Conservation (phyloP, 2,113 vertebrate genomes). For the Tyto alba region DNA sequence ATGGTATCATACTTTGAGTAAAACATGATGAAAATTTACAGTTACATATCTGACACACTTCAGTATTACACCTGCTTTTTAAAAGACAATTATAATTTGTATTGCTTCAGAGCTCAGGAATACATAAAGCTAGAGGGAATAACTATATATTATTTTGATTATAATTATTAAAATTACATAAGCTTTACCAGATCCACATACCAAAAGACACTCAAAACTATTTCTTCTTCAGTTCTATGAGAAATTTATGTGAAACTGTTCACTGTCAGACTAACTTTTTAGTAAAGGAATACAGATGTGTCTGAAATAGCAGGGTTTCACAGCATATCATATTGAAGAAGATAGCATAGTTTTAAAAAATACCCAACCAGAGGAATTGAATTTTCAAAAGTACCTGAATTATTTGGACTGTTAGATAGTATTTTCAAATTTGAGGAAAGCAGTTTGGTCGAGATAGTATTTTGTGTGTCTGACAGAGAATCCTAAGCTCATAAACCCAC, state of each 20-base stretch:
- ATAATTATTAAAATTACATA: background rate
- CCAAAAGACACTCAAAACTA: background rate
- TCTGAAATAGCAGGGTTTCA: background rate
- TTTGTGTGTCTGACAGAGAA: background rate
- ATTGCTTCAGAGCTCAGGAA: background rate
- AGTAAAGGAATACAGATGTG: background rate
- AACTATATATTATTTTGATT: background rate
- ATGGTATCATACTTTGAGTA: background rate
- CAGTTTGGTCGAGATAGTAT: background rate
- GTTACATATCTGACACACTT: background rate
- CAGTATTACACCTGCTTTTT: background rate
- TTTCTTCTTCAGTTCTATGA: background rate
- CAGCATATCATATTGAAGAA: background rate
- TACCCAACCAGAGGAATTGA: background rate
- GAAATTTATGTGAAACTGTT: background rate
- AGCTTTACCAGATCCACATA: background rate
- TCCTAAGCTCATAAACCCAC: background rate
- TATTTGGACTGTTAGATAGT: background rate
- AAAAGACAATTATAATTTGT: background rate
- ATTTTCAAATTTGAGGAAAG: background rate
- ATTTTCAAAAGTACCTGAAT: background rate
- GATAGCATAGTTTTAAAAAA: background rate
- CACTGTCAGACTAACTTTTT: background rate
- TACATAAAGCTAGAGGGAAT: background rate
- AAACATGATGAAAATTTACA: background rate